Conservation (phyloP, 2,888 invertebrate species). For the Andrena flavipes region DNA sequence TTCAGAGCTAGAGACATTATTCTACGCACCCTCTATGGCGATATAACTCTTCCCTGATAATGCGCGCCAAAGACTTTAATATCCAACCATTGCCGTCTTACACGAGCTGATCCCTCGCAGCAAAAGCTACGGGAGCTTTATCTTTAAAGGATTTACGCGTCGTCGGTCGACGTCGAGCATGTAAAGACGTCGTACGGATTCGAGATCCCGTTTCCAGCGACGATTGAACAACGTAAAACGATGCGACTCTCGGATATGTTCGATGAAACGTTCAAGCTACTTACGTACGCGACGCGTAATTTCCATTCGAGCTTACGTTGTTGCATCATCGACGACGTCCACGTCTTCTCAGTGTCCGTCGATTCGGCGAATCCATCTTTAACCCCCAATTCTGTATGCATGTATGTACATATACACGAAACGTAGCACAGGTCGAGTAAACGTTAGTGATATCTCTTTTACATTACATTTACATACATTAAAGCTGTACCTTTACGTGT, state of each 20-base stretch:
- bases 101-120: slow-evolving; percentile 2
- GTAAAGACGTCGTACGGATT: slow-evolving; percentile 2
- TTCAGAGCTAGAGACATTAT: slow-evolving; percentile 70
- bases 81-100: neutral
- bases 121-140: slow-evolving; percentile 13
- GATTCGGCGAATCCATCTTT: slow-evolving; percentile 9
- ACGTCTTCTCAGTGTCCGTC: neutral
- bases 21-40: slow-evolving; percentile 52
- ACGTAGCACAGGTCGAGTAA: slow-evolving; percentile 67
- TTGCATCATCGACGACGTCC: neutral
- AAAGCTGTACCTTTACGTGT: slow-evolving; percentile 71
- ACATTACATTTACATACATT: slow-evolving; percentile 73
- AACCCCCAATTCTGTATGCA: neutral
- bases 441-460: slow-evolving; percentile 70
- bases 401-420: slow-evolving; percentile 62
- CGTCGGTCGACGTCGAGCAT: slow-evolving; percentile 11
- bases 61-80: slow-evolving; percentile 21
- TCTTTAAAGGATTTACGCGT: slow-evolving; percentile 24
- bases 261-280: slow-evolving; percentile 5
- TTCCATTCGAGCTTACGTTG: slow-evolving; percentile 8
- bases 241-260: slow-evolving; percentile 29
- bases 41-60: slow-evolving; percentile 47
- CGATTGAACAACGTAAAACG: neutral
- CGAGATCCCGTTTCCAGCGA: neutral
- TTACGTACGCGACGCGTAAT: neutral